Evolutionary conservation across 2,888 invertebrate species (phyloP).

Genomic region (Zaprionus bogoriensis): DNA sequence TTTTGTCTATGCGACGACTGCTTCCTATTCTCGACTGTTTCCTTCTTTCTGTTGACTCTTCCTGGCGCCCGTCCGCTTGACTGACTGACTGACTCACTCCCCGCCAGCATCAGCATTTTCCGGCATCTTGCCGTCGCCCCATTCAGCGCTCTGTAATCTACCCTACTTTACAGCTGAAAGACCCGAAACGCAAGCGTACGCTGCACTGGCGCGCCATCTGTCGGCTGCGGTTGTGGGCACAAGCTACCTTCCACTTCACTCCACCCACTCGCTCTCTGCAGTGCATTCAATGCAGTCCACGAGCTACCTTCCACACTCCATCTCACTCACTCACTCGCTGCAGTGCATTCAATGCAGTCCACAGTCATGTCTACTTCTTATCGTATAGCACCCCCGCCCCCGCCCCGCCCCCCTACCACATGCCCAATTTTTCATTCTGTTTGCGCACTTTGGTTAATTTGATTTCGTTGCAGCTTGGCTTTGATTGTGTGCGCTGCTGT

Average conservation of each 20-base stretch:
- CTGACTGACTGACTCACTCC: neutral
- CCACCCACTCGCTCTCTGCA: slow-evolving; percentile 1
- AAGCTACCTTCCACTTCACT: neutral
- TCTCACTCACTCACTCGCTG: neutral
- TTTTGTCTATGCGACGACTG: slow-evolving; percentile 54
- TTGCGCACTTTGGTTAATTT: slow-evolving; percentile 75
- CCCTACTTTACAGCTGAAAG: slow-evolving; percentile 68
- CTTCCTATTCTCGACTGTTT: slow-evolving; percentile 55
- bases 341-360: neutral
- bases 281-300: too few species aligned
- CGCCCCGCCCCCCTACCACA: neutral
- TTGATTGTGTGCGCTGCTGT: slow-evolving; percentile 26
- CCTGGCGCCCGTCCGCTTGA: slow-evolving; percentile 43
- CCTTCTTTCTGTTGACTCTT: slow-evolving; percentile 58
- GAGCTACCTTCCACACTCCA: neutral
- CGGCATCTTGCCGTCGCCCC: slow-evolving; percentile 44
- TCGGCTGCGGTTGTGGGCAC: slow-evolving; percentile 57
- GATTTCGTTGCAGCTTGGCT: slow-evolving; percentile 51
- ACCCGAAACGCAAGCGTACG: slow-evolving; percentile 46
- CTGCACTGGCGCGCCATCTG: slow-evolving; percentile 35
- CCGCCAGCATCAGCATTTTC: slow-evolving; percentile 36
- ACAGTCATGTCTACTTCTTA: neutral
- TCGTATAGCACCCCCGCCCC: neutral
- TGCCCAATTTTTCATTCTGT: slow-evolving; percentile 53
- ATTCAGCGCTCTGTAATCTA: slow-evolving; percentile 68